Percentiles rank a stretch among this genome's conserved stretches.
These are phyloP conservation scores for Dicaeum eximium DNA, from an alignment of 2,113 vertebrate genomes.

Conservation along the genomic window DNA sequence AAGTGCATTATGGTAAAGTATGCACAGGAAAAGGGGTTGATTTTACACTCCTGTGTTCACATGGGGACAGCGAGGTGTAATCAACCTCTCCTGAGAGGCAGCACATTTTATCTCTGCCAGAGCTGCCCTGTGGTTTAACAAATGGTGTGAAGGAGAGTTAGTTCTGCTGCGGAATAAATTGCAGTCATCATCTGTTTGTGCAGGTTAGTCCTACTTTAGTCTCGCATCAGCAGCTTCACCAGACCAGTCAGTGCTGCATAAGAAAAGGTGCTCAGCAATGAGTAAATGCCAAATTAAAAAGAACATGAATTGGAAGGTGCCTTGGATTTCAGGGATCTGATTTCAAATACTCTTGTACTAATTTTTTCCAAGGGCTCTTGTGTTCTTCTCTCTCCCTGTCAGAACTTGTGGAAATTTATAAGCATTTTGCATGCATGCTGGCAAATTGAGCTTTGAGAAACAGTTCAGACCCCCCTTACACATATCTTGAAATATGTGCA, in stretches of 20 bases:
- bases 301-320: background rate
- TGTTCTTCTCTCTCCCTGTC: background rate
- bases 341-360: background rate
- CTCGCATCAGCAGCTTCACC: background rate
- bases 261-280: background rate
- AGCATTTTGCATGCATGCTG: background rate
- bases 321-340: background rate
- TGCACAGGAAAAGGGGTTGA: rapidly evolving
- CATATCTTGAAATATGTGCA: rapidly evolving
- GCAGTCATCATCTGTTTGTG: background rate
- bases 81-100: background rate
- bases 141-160: background rate
- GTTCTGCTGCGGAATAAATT: background rate
- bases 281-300: background rate
- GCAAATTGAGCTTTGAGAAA: background rate
- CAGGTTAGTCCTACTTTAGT: background rate
- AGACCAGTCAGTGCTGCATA: background rate
- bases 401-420: background rate
- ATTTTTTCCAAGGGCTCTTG: background rate
- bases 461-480: too few species aligned
- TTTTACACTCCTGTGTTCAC: rapidly evolving
- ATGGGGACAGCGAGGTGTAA: rapidly evolving
- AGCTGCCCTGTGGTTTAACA: background rate
- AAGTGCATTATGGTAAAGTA: background rate
- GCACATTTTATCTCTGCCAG: background rate